Evolutionary conservation across 2,888 invertebrate species (phyloP).

Genomic region (Monoplex corrugatus): DNA sequence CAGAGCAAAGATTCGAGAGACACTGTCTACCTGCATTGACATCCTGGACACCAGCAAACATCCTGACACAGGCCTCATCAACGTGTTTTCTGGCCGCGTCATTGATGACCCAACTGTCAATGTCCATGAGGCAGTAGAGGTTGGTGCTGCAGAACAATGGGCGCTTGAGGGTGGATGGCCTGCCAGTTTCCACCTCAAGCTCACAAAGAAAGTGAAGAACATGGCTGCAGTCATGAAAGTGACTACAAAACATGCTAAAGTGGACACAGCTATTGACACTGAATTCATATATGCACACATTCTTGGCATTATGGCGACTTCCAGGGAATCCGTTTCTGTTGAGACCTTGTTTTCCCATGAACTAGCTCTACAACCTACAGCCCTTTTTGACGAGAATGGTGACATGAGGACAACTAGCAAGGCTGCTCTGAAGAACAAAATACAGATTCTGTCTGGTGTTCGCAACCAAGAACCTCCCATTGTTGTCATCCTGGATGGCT

Average conservation of each 20-base stretch:
- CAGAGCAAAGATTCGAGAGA: slow-evolving; percentile 25
- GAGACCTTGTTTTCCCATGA: slow-evolving; percentile 32
- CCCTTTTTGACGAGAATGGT: slow-evolving; percentile 28
- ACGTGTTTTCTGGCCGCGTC: slow-evolving; percentile 25
- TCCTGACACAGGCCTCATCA: slow-evolving; percentile 28
- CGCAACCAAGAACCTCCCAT: slow-evolving; percentile 31
- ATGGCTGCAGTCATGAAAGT: slow-evolving; percentile 21
- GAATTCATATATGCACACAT: slow-evolving; percentile 6
- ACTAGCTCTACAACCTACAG: slow-evolving; percentile 29
- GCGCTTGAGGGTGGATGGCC: slow-evolving; percentile 21
- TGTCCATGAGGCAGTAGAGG: slow-evolving; percentile 25
- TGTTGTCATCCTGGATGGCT: slow-evolving; percentile 32
- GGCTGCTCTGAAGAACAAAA: slow-evolving; percentile 30
- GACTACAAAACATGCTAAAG: neutral
- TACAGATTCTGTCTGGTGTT: slow-evolving; percentile 28
- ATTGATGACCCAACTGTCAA: slow-evolving; percentile 28
- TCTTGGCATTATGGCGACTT: slow-evolving; percentile 8
- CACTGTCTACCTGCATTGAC: slow-evolving; percentile 18
- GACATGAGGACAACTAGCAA: slow-evolving; percentile 34
- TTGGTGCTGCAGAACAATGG: slow-evolving; percentile 8
- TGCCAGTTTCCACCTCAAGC: slow-evolving; percentile 19
- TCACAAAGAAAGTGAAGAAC: slow-evolving; percentile 35
- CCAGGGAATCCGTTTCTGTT: slow-evolving; percentile 4
- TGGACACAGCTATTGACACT: neutral
- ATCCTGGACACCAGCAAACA: slow-evolving; percentile 37